These are phyloP conservation scores for Xylocopa sonorina DNA, from an alignment of 1,140 invertebrate genomes.

Conservation along the genomic window DNA sequence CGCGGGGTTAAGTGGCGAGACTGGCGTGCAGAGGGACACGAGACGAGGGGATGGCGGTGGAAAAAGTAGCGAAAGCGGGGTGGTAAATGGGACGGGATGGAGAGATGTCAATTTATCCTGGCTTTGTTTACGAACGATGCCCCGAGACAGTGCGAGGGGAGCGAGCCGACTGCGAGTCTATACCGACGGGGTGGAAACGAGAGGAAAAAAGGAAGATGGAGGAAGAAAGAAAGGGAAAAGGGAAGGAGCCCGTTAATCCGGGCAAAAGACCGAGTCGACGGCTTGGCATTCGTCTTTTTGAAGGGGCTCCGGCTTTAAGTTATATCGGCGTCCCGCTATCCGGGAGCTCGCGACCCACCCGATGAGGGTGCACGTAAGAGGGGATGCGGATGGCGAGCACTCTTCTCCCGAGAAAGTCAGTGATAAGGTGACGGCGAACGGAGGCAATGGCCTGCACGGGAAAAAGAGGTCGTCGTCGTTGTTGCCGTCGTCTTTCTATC, in stretches of 20 bases:
- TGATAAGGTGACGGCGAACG: conserved; percentile 72
- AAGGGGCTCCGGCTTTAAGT: conserved; percentile 50
- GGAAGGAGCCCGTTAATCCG: conserved; percentile 62
- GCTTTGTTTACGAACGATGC: conserved; percentile 72
- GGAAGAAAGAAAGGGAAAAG: too few species aligned
- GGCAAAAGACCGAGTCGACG: conserved; percentile 61
- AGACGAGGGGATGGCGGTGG: conserved; percentile 1
- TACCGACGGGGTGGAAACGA: conserved; percentile 12
- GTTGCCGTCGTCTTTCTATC: conserved; percentile 41
- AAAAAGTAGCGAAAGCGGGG: conserved; percentile 1
- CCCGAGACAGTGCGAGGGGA: conserved; percentile 43
- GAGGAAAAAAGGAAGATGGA: conserved; percentile 38
- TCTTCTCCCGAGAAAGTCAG: conserved; percentile 42
- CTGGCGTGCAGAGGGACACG: conserved; percentile 6
- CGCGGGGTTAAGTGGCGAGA: conserved; percentile 20
- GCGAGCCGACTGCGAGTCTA: conserved; percentile 24
- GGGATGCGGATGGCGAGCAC: neutral
- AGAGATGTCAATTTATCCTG: conserved; percentile 71
- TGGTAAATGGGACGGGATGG: conserved; percentile 50
- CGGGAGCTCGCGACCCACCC: conserved; percentile 34
- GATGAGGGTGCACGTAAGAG: conserved; percentile 20
- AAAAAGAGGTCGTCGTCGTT: conserved; percentile 57
- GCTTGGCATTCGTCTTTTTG: conserved; percentile 62
- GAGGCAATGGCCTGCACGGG: conserved; percentile 73
- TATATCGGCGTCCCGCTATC: conserved; percentile 51